Base-by-base conservation (phyloP, 2,888 invertebrate genomes). In the Dryobota labecula region DNA sequence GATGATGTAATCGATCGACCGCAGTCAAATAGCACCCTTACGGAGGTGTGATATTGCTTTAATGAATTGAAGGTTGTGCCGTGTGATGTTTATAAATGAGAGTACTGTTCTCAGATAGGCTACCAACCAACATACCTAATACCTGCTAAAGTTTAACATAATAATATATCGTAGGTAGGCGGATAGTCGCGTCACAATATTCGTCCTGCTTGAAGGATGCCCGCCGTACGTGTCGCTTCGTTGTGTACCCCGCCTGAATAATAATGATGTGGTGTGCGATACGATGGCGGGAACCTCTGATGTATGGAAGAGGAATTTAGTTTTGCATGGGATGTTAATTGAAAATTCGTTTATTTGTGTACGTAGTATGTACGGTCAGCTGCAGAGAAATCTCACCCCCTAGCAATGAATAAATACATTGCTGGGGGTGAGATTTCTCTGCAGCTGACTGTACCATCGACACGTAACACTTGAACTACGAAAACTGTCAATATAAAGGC, bases 171-270 rank as follows among this genome's bases (percentile, higher is more conserved):
- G 79, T 65, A 73, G 72, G 77, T 76, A 80, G 77, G 80, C 64
- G 72, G 74, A 75, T 79, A 75, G 80, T 60, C 70, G 70, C 78
- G 81, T 83, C 87, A 83, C 87, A 86, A 87, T 87, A 85, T 88
- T 83, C 87, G 83, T 84, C 87, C 83, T 84, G 77, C 84, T 84
- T 91, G 90, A 92, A 89, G 90, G 90, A 91, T 91, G 89, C 87
- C 83, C 86, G 86, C 73, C 80, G 88, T 86, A 90, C 92, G 91
- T 90, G 90, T 85, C 88, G 85, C 86, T 86, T 79, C 80, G 81
- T 45, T 62, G 73, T 75, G 56, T 58, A 80, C 87, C 79, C 79
- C 70, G 49, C 15, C 70, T 82, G 91, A 89, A 91, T 91, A 73
- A 57, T 84, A 90, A 91, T 89, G 83, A 78, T 58, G n/a, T 58